phyloP scores from a whole-genome alignment of 2,888 invertebrate species.

The Cabera pusaria region DNA sequence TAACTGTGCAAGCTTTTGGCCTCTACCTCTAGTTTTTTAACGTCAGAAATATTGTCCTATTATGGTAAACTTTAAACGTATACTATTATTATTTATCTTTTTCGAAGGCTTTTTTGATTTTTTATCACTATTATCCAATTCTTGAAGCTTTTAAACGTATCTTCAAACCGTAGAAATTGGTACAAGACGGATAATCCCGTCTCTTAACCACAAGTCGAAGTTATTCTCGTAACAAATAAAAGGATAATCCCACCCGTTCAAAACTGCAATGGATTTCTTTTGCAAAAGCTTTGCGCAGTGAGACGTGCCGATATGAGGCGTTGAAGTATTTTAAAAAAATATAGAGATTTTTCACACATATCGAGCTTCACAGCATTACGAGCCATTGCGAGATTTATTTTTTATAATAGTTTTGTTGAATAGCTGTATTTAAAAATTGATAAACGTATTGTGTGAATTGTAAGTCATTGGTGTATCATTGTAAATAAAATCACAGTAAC shows the following conservation, averaged over 20 bases:
- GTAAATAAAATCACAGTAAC: not conserved
- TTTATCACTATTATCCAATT: too few species aligned
- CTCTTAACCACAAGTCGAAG: not conserved
- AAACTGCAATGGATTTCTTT: slow-evolving; percentile 43
- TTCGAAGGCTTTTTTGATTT: too few species aligned
- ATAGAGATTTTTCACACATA: slow-evolving; percentile 9
- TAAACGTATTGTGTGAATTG: not conserved
- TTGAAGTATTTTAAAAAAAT: slow-evolving; percentile 40
- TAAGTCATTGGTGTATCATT: not conserved
- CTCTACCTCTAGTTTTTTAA: too few species aligned
- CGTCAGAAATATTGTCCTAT: too few species aligned
- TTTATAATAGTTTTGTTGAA: not conserved
- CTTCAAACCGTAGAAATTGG: too few species aligned
- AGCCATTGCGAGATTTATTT: not conserved
- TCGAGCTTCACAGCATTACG: too few species aligned
- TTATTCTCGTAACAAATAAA: slow-evolving; percentile 34
- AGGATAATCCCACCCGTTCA: slow-evolving; percentile 41
- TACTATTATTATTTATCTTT: too few species aligned
- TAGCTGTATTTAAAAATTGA: not conserved
- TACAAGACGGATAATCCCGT: slow-evolving; percentile 3
- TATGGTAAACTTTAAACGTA: too few species aligned
- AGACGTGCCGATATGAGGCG: slow-evolving; percentile 40
- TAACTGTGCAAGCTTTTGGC: too few species aligned
- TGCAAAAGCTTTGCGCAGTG: slow-evolving; percentile 41
- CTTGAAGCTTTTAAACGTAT: too few species aligned